Percentiles rank a stretch among this genome's conserved stretches.
These are phyloP conservation scores for Oegoconia quadripuncta DNA, from an alignment of 2,888 invertebrate species.

Conservation along the genomic window DNA sequence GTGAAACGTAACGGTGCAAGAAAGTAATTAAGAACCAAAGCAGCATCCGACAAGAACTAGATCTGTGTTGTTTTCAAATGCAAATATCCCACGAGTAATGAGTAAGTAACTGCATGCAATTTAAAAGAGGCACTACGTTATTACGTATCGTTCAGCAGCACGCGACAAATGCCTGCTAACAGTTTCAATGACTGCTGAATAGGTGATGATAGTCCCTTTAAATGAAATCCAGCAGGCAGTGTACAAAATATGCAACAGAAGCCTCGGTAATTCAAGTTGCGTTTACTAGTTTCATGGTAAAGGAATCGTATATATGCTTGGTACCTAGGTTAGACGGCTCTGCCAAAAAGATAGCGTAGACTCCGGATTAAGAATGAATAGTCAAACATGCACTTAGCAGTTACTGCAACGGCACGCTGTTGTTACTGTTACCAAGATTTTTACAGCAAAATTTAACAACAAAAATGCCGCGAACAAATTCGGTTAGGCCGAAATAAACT, in stretches of 20 bases:
- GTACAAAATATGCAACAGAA: not conserved
- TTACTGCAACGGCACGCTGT: conserved; percentile 27
- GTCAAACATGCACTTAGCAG: conserved; percentile 58
- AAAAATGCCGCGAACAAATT: conserved; percentile 15
- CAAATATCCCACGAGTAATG: conserved; percentile 61
- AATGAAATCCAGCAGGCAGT: not conserved
- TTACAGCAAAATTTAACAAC: conserved; percentile 18
- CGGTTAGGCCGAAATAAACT: conserved; percentile 10
- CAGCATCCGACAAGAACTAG: conserved; percentile 27
- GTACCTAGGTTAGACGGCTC: conserved; percentile 46
- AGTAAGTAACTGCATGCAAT: conserved; percentile 62
- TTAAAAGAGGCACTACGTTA: conserved; percentile 44
- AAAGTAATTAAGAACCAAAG: conserved; percentile 19
- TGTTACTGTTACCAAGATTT: conserved; percentile 37
- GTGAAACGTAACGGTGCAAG: conserved; percentile 3
- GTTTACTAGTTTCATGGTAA: conserved; percentile 1
- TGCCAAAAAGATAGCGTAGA: conserved; percentile 67
- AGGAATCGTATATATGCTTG: conserved; percentile 17
- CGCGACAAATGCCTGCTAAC: conserved; percentile 14
- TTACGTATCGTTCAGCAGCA: conserved; percentile 11
- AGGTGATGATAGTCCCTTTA: not conserved
- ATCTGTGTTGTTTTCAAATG: conserved; percentile 47
- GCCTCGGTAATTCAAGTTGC: conserved; percentile 2
- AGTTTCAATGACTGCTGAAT: not conserved
- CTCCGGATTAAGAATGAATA: conserved; percentile 64